Percentiles rank a stretch among this genome's conserved stretches.
These are phyloP conservation scores for Gadus macrocephalus DNA, from an alignment of 2,113 vertebrate genomes.

Conservation along the genomic window DNA sequence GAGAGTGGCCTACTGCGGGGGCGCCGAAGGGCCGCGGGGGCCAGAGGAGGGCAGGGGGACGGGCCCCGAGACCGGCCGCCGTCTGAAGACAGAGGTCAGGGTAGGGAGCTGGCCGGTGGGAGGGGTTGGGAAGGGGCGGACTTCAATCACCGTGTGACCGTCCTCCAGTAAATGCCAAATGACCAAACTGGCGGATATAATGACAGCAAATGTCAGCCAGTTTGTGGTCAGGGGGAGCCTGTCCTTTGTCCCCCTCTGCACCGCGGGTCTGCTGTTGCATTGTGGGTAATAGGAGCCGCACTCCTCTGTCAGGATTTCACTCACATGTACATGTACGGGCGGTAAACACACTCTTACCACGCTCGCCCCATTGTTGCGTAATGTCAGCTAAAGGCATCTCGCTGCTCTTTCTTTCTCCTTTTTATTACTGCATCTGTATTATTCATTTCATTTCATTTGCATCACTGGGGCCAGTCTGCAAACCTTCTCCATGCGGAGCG, in stretches of 20 bases:
- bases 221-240: not conserved
- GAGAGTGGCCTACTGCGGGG: constrained; percentile 38
- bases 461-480: too few relatives aligned
- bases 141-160: constrained; percentile 25
- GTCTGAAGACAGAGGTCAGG: constrained; percentile 48
- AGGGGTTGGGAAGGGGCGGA: not conserved
- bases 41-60: not conserved
- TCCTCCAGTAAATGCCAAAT: constrained; percentile 42
- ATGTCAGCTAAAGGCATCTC: too few relatives aligned
- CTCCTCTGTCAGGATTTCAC: too few relatives aligned
- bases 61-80: constrained; percentile 36
- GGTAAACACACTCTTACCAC: too few relatives aligned
- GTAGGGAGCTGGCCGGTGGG: constrained; percentile 17
- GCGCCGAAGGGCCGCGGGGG: constrained; percentile 9
- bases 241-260: constrained; percentile 7
- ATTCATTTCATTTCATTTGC: too few relatives aligned
- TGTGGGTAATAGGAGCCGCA: not conserved
- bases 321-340: too few relatives aligned
- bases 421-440: too few relatives aligned
- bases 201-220: constrained; percentile 50
- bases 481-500: too few relatives aligned
- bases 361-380: too few relatives aligned
- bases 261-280: not conserved
- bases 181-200: constrained; percentile 40
- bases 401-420: too few relatives aligned